Evolutionary conservation across 2,113 vertebrate species (phyloP).

Genomic region (Pygoscelis antarcticus): DNA sequence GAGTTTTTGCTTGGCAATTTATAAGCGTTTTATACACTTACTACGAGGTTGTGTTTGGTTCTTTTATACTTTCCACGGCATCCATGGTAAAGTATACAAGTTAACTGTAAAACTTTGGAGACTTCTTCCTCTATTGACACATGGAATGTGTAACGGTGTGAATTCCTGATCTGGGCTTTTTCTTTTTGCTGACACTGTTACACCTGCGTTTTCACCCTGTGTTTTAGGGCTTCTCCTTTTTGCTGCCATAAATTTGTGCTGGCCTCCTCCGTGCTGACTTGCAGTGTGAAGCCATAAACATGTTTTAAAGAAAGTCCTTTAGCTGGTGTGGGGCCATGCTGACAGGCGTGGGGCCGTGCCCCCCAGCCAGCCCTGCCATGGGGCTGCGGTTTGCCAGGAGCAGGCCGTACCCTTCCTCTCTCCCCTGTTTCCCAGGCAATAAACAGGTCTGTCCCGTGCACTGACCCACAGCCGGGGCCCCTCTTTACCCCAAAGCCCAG

Average conservation of each 20-base stretch:
- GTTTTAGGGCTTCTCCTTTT: background rate
- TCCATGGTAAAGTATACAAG: background rate
- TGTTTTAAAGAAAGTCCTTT: background rate
- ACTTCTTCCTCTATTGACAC: background rate
- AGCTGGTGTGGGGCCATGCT: rapidly evolving
- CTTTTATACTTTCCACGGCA: background rate
- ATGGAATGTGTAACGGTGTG: background rate
- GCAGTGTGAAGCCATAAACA: background rate
- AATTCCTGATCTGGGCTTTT: background rate
- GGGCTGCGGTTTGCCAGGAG: background rate
- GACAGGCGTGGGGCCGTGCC: background rate
- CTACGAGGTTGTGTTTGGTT: background rate
- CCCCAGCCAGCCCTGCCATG: background rate
- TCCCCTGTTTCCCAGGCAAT: background rate
- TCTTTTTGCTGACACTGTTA: background rate
- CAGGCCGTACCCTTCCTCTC: background rate
- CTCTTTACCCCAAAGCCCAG: background rate
- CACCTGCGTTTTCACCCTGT: background rate
- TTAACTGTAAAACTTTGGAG: background rate
- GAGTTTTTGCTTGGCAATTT: background rate
- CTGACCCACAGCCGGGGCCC: background rate
- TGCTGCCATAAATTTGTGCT: background rate
- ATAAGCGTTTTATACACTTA: background rate
- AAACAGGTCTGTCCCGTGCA: background rate
- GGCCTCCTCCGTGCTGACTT: background rate